phyloP scores from a whole-genome alignment of 1,140 invertebrate species.

The Drosophila neocordata region DNA sequence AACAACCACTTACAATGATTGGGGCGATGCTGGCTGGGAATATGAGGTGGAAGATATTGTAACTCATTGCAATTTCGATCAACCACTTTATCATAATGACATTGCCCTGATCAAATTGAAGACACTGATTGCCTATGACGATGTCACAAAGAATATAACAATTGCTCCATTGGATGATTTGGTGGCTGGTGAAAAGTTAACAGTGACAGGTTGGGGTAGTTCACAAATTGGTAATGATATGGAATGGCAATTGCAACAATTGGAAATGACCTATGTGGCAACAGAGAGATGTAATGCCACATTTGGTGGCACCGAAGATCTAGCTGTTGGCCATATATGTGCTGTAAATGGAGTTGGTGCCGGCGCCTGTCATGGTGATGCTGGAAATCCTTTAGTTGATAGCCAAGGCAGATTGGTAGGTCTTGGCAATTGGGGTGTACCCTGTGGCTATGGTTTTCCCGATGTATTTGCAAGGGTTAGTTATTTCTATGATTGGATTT shows the following conservation, averaged over 20 bases:
- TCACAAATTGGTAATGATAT: slow-evolving; percentile 19
- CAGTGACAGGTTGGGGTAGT: slow-evolving; percentile 85
- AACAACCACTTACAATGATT: slow-evolving; percentile 69
- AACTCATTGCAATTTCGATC: slow-evolving; percentile 72
- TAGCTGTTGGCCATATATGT: slow-evolving; percentile 84
- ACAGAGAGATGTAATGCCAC: slow-evolving; percentile 45
- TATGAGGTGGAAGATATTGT: slow-evolving; percentile 62
- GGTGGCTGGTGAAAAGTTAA: slow-evolving; percentile 67
- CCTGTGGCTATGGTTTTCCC: slow-evolving; percentile 84
- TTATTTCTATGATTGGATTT: slow-evolving; percentile 77
- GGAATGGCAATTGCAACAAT: slow-evolving; percentile 50
- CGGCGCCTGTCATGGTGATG: slow-evolving; percentile 81
- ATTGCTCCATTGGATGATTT: slow-evolving; percentile 49
- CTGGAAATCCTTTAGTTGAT: slow-evolving; percentile 68
- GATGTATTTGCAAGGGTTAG: slow-evolving; percentile 83
- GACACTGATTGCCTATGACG: slow-evolving; percentile 78
- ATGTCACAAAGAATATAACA: slow-evolving; percentile 83
- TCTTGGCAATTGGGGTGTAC: slow-evolving; percentile 84
- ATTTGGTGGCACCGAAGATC: slow-evolving; percentile 31
- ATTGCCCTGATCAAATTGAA: slow-evolving; percentile 83
- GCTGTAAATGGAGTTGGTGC: slow-evolving; percentile 84
- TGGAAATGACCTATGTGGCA: slow-evolving; percentile 63
- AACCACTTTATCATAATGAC: slow-evolving; percentile 83
- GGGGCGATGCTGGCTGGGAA: slow-evolving; percentile 49
- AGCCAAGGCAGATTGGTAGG: slow-evolving; percentile 62